Conservation (phyloP, 2,113 vertebrate species). For the Oryzias curvinotus region DNA sequence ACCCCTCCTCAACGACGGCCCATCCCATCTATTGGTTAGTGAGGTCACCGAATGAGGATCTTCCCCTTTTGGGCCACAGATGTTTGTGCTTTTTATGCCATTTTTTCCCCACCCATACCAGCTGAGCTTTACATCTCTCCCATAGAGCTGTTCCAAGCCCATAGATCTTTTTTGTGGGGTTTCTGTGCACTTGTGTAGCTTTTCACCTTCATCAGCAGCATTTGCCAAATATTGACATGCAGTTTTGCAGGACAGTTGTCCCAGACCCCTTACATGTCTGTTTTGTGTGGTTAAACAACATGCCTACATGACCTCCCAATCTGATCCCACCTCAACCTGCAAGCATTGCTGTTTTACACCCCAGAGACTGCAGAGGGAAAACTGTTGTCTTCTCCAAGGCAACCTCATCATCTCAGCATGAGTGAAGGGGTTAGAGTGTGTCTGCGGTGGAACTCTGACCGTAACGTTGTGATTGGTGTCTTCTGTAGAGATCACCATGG, state of each 20-base stretch:
- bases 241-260: constrained; percentile 53
- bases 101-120: constrained; percentile 60
- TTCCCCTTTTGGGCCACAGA: constrained; percentile 63
- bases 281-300: constrained; percentile 50
- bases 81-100: constrained; percentile 69
- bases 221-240: constrained; percentile 54
- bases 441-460: constrained; percentile 67
- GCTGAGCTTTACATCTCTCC: constrained; percentile 64
- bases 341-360: constrained; percentile 81
- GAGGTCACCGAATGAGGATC: constrained; percentile 66
- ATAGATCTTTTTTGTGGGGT: constrained; percentile 42
- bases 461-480: constrained; percentile 79
- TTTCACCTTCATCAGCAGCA: constrained; percentile 59
- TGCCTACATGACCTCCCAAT: constrained; percentile 42
- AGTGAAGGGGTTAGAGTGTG: constrained; percentile 64
- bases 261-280: constrained; percentile 35
- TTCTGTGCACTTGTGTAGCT: constrained; percentile 47
- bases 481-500: constrained; percentile 91
- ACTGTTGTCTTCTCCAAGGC: constrained; percentile 55
- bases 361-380: constrained; percentile 66
- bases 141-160: constrained; percentile 59
- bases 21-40: constrained; percentile 93
- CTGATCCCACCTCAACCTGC: constrained; percentile 44
- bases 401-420: constrained; percentile 65
- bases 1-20: constrained; percentile 83